These are phyloP conservation scores for Apeira syringaria DNA, from an alignment of 2,888 invertebrate species.

Conservation along the genomic window DNA sequence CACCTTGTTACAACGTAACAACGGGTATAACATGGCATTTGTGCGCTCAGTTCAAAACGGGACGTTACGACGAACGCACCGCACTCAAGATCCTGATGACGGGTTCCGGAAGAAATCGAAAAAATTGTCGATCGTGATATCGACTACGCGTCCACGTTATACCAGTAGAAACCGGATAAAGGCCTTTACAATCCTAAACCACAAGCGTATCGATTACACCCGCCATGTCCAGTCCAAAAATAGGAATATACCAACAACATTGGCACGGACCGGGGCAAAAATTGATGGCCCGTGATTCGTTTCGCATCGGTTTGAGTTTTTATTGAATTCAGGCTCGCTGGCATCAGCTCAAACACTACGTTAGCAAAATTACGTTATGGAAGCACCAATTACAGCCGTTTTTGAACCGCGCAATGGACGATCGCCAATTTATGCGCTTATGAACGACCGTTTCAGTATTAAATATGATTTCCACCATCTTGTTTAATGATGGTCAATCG, in stretches of 20 bases:
- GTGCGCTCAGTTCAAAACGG: no score
- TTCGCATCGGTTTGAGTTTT: conserved; percentile 56
- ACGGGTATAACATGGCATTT: no score
- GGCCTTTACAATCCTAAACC: no score
- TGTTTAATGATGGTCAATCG: conserved; percentile 22
- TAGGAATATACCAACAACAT: conserved; percentile 23
- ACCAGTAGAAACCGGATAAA: no score
- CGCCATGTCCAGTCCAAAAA: conserved; percentile 1
- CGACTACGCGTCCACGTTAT: no score
- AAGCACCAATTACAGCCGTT: conserved; percentile 74
- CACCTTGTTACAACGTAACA: no score
- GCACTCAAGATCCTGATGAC: no score
- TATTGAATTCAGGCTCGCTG: conserved; percentile 69
- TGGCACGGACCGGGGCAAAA: conserved; percentile 36
- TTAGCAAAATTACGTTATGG: conserved; percentile 78
- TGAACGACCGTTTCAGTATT: conserved; percentile 50
- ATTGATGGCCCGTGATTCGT: conserved; percentile 53
- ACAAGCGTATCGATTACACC: neutral
- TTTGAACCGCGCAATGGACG: conserved; percentile 72
- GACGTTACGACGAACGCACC: no score
- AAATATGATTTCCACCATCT: conserved; percentile 38
- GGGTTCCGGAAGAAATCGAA: no score
- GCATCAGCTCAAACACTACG: conserved; percentile 77
- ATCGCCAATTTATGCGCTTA: conserved; percentile 62
- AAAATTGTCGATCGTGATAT: no score